phyloP scores from a whole-genome alignment of 1,140 invertebrate species.

The Drosophila sulfurigaster region DNA sequence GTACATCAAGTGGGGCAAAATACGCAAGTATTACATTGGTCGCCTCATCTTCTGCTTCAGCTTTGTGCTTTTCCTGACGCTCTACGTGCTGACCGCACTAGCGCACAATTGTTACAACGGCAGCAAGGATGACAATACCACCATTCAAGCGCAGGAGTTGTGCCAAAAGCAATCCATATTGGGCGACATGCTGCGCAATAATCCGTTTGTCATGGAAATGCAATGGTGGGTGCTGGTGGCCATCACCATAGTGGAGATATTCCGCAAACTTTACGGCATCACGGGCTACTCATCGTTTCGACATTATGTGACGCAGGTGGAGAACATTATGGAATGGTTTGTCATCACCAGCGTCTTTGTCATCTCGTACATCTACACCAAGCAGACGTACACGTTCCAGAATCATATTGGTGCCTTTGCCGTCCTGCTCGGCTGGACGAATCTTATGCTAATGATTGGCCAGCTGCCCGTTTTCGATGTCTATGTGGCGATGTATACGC shows the following conservation, averaged over 20 bases:
- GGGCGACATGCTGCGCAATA: constrained; percentile 89
- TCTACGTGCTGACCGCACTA: constrained; percentile 91
- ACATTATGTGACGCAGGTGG: constrained; percentile 92
- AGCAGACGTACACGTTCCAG: constrained; percentile 92
- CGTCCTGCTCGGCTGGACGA: constrained; percentile 93
- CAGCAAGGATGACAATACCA: constrained; percentile 89
- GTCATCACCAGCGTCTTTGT: constrained; percentile 92
- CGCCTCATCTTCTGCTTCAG: constrained; percentile 92
- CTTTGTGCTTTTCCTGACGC: constrained; percentile 91
- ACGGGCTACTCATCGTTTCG: constrained; percentile 90
- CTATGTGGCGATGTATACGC: constrained; percentile 94
- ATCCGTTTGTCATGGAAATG: constrained; percentile 90
- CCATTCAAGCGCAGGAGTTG: constrained; percentile 88
- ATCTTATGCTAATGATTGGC: constrained; percentile 94
- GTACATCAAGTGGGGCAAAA: constrained; percentile 94
- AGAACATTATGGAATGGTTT: constrained; percentile 94
- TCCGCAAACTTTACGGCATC: constrained; percentile 91
- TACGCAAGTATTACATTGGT: constrained; percentile 93
- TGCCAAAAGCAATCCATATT: constrained; percentile 91
- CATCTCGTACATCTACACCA: constrained; percentile 91
- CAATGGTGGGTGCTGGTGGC: constrained; percentile 91
- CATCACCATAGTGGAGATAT: constrained; percentile 90
- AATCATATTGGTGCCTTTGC: constrained; percentile 90
- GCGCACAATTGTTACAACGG: constrained; percentile 92
- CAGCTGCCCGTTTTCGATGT: constrained; percentile 93